A percentile compares a stretch with the other conserved stretches of the same genome.
phyloP scores from a whole-genome alignment of 2,888 invertebrate species.

The Nipponacmea schrenckii region DNA sequence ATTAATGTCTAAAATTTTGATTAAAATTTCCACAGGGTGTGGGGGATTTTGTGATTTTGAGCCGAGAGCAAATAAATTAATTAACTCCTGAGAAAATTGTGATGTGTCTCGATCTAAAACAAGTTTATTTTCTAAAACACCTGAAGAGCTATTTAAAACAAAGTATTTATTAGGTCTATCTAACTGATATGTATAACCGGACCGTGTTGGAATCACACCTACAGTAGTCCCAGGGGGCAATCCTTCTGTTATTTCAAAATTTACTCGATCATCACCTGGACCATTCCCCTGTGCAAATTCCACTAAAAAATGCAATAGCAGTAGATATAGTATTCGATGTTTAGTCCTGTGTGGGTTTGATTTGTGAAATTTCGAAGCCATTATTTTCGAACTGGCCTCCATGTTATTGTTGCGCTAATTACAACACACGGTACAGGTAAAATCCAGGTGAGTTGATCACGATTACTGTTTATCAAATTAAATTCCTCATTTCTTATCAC shows the following conservation, averaged over 20 bases:
- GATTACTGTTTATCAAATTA: too few relatives aligned
- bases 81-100: slow-evolving; percentile 75
- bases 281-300: slow-evolving; percentile 58
- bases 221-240: slow-evolving; percentile 85
- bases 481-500: too few relatives aligned
- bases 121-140: slow-evolving; percentile 83
- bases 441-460: too few relatives aligned
- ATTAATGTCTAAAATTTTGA: slow-evolving; percentile 89
- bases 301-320: slow-evolving; percentile 50
- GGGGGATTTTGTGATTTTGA: slow-evolving; percentile 75
- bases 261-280: slow-evolving; percentile 42
- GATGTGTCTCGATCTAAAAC: slow-evolving; percentile 87
- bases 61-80: slow-evolving; percentile 90
- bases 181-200: slow-evolving; percentile 90
- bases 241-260: slow-evolving; percentile 85
- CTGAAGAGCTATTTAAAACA: slow-evolving; percentile 82
- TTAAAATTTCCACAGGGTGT: slow-evolving; percentile 83
- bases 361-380: not conserved
- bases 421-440: slow-evolving; percentile 10
- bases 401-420: not conserved
- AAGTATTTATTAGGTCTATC: slow-evolving; percentile 93
- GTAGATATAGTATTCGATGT: slow-evolving; percentile 35
- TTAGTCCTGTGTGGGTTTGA: slow-evolving; percentile 25
- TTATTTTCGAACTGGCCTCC: not conserved
- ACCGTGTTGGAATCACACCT: slow-evolving; percentile 86